A percentile compares a stretch with the other conserved stretches of the same genome.
Evolutionary conservation across 2,113 vertebrate genomes (phyloP).

Genomic region (Corapipo altera): DNA sequence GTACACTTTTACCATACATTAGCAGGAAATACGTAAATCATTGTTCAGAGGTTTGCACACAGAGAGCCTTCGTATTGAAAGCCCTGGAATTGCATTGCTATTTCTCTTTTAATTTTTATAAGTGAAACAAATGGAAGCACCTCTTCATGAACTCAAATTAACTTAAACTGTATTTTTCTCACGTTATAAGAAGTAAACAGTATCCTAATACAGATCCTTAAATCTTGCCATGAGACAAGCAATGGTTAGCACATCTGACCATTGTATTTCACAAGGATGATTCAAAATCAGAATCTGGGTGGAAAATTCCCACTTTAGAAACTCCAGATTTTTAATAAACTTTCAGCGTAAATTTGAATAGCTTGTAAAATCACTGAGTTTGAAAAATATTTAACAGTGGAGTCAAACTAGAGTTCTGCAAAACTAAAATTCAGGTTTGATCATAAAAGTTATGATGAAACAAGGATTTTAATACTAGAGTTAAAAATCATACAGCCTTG

Average conservation of each 20-base stretch:
- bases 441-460: background rate
- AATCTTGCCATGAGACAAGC: background rate
- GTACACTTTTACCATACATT: background rate
- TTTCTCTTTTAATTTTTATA: background rate
- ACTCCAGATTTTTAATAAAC: background rate
- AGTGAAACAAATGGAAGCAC: background rate
- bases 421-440: background rate
- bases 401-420: background rate
- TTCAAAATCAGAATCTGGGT: background rate
- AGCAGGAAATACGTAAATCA: background rate
- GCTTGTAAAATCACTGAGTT: background rate
- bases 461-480: background rate
- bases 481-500: background rate
- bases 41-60: background rate
- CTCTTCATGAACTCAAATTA: background rate
- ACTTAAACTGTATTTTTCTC: background rate
- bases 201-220: background rate
- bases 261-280: background rate
- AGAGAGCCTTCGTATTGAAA: background rate
- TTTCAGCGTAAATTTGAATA: background rate
- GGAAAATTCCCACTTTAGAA: background rate
- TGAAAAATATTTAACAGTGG: background rate
- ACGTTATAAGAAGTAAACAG: background rate
- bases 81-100: background rate
- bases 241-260: background rate